Base-by-base conservation (phyloP, 2,797 vertebrate genomes). In the Ctenosaura bakeri region DNA sequence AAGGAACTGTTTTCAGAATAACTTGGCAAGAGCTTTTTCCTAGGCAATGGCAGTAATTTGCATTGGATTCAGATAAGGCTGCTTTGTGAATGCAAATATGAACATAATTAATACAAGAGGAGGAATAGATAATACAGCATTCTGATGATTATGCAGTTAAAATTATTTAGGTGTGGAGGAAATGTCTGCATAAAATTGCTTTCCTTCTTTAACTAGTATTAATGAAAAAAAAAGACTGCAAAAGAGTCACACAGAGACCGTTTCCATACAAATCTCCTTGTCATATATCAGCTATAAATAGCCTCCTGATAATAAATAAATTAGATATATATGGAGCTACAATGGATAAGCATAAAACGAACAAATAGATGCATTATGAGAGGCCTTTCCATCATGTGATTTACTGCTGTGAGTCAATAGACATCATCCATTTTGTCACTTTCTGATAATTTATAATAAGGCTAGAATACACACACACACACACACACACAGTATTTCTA, bases 51-150 rank as follows among this genome's bases (percentile, higher is more conserved):
- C 0, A 85, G 84, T 90, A 95, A 96, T 96, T 95, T 96, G 91
- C 96, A 95, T 93, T 86, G 52, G 52, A 96, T 96, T 95, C 94
- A 93, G 95, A 95, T 95, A 95, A 94, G 89, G 42, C 66, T 95
- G 77, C 79, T 94, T 95, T 91, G 93, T 93, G 92, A 97, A 97
- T 96, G 94, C 91, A 96, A 96, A 97, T 95, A 93, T 71, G 77
- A 95, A 94, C 87, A 92, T 95, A 95, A 97, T 96, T 96, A 96
- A 94, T 92, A 93, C 82, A 93, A 94, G 71, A 92, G 94, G 94
- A 90, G 32, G 73, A 86, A 83, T 91, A 87, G 84, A 91, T 94
- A 94, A 90, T 94, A 78, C 77, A 74, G 88, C 1, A 22, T 83
- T 96, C 85, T 93, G 94, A 92, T 85, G 77, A 92, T 85, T 94